Conservation (phyloP, 2,113 vertebrate species). For the Xenus cinereus region DNA sequence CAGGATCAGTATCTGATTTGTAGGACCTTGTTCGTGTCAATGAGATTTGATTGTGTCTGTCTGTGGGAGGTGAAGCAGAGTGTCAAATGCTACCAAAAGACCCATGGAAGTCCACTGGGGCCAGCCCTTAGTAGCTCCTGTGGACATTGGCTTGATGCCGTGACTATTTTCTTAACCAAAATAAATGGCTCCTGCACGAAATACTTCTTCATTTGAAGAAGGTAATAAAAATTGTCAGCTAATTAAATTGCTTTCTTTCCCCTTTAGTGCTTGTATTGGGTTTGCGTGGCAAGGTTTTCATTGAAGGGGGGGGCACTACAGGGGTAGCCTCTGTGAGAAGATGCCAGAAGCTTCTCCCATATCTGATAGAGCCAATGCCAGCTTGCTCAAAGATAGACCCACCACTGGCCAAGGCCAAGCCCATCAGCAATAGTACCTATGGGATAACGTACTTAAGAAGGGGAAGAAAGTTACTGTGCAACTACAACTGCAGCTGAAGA, state of each 20-base stretch:
- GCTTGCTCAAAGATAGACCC: background rate
- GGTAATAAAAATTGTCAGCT: background rate
- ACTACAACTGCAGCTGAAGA: background rate
- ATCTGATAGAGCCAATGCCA: background rate
- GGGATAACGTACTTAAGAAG: background rate
- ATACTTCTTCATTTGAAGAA: background rate
- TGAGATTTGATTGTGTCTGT: background rate
- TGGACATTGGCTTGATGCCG: background rate
- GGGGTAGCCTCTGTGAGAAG: background rate
- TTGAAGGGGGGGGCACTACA: background rate
- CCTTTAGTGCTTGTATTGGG: background rate
- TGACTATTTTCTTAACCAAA: background rate
- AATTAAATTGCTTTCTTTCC: background rate
- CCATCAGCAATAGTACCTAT: background rate
- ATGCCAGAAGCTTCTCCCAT: background rate
- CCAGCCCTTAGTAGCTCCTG: background rate
- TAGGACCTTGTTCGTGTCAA: background rate
- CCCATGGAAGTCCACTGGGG: fast-evolving
- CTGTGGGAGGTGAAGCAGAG: background rate
- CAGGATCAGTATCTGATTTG: background rate
- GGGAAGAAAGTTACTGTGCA: background rate
- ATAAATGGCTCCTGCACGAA: background rate
- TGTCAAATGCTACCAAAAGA: background rate
- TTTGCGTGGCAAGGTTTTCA: background rate
- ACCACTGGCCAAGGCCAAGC: background rate